Conservation (phyloP, 2,113 vertebrate species). For the Ifrita kowaldi region DNA sequence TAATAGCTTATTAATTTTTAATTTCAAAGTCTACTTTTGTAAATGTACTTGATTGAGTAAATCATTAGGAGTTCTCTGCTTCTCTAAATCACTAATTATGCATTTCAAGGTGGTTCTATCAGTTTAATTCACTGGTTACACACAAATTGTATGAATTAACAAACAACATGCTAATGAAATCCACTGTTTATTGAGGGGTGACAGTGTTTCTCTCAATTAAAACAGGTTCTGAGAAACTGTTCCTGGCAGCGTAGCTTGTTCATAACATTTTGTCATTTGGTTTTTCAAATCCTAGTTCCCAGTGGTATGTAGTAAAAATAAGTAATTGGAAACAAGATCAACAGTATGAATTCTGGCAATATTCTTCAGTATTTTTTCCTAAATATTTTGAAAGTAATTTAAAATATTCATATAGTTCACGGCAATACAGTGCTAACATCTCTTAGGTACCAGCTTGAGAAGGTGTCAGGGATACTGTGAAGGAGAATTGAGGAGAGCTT, state of each 20-base stretch:
- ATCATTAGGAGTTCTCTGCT: background rate
- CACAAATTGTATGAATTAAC: background rate
- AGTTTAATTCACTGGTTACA: background rate
- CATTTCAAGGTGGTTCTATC: background rate
- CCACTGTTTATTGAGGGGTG: background rate
- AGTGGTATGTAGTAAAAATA: background rate
- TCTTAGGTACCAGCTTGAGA: background rate
- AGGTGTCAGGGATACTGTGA: background rate
- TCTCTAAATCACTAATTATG: background rate
- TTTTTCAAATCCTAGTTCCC: background rate
- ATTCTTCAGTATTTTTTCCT: background rate
- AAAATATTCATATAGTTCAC: background rate
- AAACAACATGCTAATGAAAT: background rate
- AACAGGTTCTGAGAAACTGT: background rate
- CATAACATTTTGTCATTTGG: background rate
- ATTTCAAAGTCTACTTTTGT: constrained; percentile 7
- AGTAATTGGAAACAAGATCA: background rate
- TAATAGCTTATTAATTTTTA: constrained; percentile 50
- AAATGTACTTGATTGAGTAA: constrained; percentile 13
- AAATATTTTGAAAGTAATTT: background rate
- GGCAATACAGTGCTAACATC: background rate
- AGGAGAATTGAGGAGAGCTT: background rate
- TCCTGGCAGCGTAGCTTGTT: background rate
- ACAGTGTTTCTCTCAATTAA: background rate
- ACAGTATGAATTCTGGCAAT: background rate